Evolutionary conservation across 2,113 vertebrate genomes (phyloP).

Genomic region (Vulpes ferrilata): DNA sequence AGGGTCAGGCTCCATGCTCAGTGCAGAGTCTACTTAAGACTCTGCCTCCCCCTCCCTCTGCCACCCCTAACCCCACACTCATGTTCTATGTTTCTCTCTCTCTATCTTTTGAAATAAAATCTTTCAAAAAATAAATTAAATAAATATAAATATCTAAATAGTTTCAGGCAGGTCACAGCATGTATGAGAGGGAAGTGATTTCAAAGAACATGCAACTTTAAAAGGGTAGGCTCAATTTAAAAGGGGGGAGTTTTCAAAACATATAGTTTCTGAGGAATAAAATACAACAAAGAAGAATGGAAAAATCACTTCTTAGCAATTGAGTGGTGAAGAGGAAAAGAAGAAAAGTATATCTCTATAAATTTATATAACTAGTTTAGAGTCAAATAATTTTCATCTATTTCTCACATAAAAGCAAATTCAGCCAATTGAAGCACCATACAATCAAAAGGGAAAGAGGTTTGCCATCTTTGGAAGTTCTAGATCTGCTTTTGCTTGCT

Average conservation of each 20-base stretch:
- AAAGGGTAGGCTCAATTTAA: not conserved
- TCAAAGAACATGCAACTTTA: not conserved
- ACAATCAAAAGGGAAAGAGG: not conserved
- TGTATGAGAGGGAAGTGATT: not conserved
- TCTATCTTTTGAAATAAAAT: not conserved
- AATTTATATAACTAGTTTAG: not conserved
- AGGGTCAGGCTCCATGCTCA: not conserved
- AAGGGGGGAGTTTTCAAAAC: not conserved
- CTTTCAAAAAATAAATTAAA: not conserved
- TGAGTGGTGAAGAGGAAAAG: not conserved
- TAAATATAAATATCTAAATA: not conserved
- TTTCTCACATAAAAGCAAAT: not conserved
- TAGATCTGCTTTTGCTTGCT: not conserved
- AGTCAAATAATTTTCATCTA: not conserved
- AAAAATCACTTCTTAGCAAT: not conserved
- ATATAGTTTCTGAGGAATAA: not conserved
- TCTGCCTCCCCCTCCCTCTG: not conserved
- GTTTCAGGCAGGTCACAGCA: not conserved
- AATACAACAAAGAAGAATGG: not conserved
- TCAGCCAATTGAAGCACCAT: not conserved
- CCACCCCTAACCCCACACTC: not conserved
- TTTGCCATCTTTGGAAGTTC: not conserved
- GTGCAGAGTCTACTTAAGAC: not conserved
- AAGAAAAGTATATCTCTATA: not conserved
- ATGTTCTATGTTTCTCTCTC: not conserved